These are phyloP conservation scores for Sarcophaga variegata DNA, from an alignment of 2,888 invertebrate species.

Conservation along the genomic window DNA sequence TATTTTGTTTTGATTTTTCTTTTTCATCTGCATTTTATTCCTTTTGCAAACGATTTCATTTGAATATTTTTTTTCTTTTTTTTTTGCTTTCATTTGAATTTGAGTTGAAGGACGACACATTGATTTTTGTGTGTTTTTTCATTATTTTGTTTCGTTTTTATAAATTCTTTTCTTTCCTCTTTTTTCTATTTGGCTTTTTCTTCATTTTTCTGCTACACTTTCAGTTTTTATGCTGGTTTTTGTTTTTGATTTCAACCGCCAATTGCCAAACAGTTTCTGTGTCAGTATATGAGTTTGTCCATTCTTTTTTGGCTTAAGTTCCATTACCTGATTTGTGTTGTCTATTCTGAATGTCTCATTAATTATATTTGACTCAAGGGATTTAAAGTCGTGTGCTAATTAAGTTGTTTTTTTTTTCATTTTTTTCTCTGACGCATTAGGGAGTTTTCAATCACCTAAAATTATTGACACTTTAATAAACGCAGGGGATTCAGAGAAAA, in stretches of 20 bases:
- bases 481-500: too few relatives aligned
- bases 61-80: constrained; percentile 7
- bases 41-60: constrained; percentile 18
- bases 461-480: background rate
- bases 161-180: background rate
- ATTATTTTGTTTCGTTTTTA: background rate
- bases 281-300: background rate
- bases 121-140: constrained; percentile 7
- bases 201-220: background rate
- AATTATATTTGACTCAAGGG: constrained; percentile 54
- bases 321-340: constrained; percentile 31
- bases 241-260: constrained; percentile 48
- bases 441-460: background rate
- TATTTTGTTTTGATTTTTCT: background rate
- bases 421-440: background rate
- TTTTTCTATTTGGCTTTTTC: background rate
- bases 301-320: background rate
- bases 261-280: background rate
- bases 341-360: constrained; percentile 56
- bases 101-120: constrained; percentile 59
- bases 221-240: background rate
- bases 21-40: background rate
- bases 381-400: constrained; percentile 30
- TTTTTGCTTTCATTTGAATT: constrained; percentile 42
- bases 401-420: constrained; percentile 21